Base-by-base conservation (phyloP, 2,797 vertebrate species). In the Orientallactaga sibirica region DNA sequence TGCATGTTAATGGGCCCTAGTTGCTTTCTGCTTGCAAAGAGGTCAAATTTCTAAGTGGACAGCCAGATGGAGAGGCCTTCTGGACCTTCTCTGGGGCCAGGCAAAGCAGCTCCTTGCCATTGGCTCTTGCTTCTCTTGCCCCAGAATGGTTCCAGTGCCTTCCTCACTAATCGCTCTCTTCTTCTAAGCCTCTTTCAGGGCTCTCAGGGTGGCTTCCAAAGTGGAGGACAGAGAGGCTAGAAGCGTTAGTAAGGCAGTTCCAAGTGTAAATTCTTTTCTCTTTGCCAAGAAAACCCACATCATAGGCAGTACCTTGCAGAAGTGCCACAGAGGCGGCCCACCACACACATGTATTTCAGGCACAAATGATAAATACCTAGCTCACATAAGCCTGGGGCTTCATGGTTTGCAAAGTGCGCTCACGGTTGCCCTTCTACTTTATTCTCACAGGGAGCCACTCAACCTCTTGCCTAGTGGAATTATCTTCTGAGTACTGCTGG, bases 1-100 rank as follows among this genome's bases (percentile, higher is more conserved):
- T 89, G 93, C 88, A 97, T 97, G 92, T 95, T 95, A 95, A 96
- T 96, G 78, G 94, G 16, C 33, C 77, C 55, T 19, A 14, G 55
- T 81, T 88, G 77, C 70, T 89, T 20, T 41, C 22, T 92, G 78
- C 48, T 92, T 94, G 93, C 90, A 94, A 97, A 97, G 88, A 97
- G 96, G 95, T 97, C 97, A 96, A 90, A 11, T 73, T 96, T 91
- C 92, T 91, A 96, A 95, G 90, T 79, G 95, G 94, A 90, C 71
- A 76, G 86, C 90, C 96, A 97, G 96, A 97, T 97, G 96, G 96
- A 96, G 92, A 95, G 86, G 58, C 92, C 88, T 97, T 96, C 94
- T 95, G 95, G 92, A 95, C 77, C 73, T 93, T 93, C 90, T 92
- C 95, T 33, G 74, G 85, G 86, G 94, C 80, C 86, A 82, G 61